Percentiles rank a stretch among this genome's conserved stretches.
Conservation (phyloP, 2,888 invertebrate species). For the Theodoxus fluviatilis region DNA sequence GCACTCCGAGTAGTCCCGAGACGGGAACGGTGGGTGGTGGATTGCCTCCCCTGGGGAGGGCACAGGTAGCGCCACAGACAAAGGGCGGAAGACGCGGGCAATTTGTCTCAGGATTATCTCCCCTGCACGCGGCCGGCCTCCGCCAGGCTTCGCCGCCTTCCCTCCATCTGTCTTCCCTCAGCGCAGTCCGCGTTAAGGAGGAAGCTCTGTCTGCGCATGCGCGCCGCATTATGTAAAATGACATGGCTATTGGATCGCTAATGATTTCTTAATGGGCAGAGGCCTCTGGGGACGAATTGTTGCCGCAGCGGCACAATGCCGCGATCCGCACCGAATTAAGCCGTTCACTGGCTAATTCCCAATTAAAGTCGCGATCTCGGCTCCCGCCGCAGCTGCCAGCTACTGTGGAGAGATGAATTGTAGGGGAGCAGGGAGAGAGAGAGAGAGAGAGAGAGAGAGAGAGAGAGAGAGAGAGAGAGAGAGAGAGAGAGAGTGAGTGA, state of each 20-base stretch:
- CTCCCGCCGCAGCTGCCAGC: neutral
- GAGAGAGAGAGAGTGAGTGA: neutral
- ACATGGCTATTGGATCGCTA: neutral
- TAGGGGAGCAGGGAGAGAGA: neutral
- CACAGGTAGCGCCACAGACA: too few relatives aligned
- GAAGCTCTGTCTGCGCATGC: neutral
- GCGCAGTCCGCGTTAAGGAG: neutral
- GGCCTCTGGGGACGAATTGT: slow-evolving; percentile 1
- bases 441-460: neutral
- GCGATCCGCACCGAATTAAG: neutral
- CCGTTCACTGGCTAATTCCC: slow-evolving; percentile 1
- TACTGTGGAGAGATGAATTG: neutral
- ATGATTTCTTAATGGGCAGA: slow-evolving; percentile 1
- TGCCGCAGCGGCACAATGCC: slow-evolving; percentile 1
- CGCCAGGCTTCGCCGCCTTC: neutral
- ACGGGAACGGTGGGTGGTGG: too few relatives aligned
- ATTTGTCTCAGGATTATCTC: too few relatives aligned
- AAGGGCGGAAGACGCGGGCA: too few relatives aligned
- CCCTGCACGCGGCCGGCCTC: too few relatives aligned
- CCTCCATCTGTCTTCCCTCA: neutral
- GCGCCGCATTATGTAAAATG: slow-evolving; percentile 10
- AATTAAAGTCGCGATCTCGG: neutral
- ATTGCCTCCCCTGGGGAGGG: too few relatives aligned
- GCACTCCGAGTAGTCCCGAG: too few relatives aligned
- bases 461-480: neutral